phyloP scores from a whole-genome alignment of 2,797 vertebrate genomes.

The Ispidina lecontei region DNA sequence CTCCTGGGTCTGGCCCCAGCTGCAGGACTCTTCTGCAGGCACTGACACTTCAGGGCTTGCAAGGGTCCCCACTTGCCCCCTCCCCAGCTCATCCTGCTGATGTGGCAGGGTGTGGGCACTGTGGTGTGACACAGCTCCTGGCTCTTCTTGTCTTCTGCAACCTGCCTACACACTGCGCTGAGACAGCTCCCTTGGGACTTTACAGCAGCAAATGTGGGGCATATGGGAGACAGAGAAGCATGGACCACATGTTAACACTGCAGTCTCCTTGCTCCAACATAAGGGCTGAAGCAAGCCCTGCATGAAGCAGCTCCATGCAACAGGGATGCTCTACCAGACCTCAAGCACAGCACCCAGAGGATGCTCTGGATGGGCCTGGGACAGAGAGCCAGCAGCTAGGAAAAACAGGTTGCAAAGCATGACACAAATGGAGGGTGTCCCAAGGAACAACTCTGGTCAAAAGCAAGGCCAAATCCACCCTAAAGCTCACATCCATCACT shows the following conservation, averaged over 20 bases:
- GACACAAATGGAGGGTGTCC: not conserved
- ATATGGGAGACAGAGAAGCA: not conserved
- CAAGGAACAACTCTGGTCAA: not conserved
- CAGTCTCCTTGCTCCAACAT: accelerated
- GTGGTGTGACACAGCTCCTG: not conserved
- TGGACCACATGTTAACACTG: accelerated
- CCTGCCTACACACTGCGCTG: not conserved
- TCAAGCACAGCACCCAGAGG: not conserved
- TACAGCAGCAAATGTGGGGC: not conserved
- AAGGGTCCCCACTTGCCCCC: accelerated
- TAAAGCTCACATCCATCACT: not conserved
- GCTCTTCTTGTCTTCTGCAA: not conserved
- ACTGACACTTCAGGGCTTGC: not conserved
- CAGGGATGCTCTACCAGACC: not conserved
- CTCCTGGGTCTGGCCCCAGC: not conserved
- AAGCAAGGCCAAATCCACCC: not conserved
- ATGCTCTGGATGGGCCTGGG: accelerated
- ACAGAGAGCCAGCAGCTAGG: not conserved
- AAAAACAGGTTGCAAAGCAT: not conserved
- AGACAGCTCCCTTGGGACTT: not conserved
- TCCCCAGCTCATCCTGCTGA: not conserved
- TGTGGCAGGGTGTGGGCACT: not conserved
- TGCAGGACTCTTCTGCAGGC: not conserved
- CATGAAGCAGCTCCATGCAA: not conserved
- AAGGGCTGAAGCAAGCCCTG: not conserved